Conservation (phyloP, 2,113 vertebrate genomes). For the Elephantulus edwardii region DNA sequence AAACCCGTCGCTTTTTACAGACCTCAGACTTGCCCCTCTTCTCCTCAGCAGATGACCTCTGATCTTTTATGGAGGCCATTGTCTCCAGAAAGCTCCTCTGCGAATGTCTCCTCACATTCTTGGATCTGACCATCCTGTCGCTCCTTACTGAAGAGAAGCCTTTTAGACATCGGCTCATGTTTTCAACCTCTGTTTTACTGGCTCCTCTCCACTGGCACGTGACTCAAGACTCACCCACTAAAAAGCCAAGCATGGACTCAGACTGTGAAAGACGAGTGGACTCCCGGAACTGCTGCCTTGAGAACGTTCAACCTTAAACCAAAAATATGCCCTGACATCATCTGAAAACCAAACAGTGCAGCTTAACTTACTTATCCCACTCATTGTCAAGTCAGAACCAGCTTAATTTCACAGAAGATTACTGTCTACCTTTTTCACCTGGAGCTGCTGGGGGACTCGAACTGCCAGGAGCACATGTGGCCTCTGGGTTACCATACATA, state of each 20-base stretch:
- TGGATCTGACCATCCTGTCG: background rate
- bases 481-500: too few relatives aligned
- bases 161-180: too few relatives aligned
- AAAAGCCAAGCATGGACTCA: background rate
- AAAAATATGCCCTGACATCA: background rate
- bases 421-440: too few relatives aligned
- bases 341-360: background rate
- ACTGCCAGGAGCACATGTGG: too few relatives aligned
- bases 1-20: background rate
- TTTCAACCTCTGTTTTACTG: background rate
- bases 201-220: background rate
- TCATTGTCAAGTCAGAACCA: too few relatives aligned
- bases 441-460: too few relatives aligned
- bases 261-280: background rate
- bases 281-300: background rate
- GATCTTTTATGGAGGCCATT: background rate
- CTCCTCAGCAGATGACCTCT: background rate
- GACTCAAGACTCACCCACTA: background rate
- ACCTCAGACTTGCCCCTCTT: background rate
- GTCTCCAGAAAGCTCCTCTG: background rate
- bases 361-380: background rate
- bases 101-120: background rate
- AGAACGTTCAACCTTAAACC: background rate
- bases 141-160: too few relatives aligned
- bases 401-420: too few relatives aligned